phyloP scores from a whole-genome alignment of 2,888 invertebrate species.

The Aspidiotus rigidus region DNA sequence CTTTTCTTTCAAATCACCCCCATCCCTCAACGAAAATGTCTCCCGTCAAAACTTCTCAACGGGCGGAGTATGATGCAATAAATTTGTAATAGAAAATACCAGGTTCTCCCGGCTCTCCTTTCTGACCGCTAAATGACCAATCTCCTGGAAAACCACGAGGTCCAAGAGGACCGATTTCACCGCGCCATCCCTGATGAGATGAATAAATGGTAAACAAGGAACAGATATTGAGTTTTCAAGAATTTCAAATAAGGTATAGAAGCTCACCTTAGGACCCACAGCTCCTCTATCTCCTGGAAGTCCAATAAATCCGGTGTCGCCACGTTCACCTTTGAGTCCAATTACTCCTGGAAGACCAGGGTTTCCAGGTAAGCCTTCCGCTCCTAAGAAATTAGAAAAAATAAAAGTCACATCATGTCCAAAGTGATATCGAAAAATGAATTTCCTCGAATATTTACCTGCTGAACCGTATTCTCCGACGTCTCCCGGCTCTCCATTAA shows the following conservation, averaged over 20 bases:
- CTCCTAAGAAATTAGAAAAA: slow-evolving; percentile 9
- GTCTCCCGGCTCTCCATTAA: slow-evolving; percentile 35
- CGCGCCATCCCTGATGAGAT: slow-evolving; percentile 31
- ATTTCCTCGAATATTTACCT: not conserved
- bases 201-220: not conserved
- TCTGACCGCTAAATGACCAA: slow-evolving; percentile 52
- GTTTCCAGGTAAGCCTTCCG: slow-evolving; percentile 26
- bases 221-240: not conserved
- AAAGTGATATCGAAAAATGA: not conserved
- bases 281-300: slow-evolving; percentile 36
- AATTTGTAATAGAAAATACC: slow-evolving; percentile 41
- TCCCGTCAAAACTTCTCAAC: too few species aligned
- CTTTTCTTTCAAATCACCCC: too few species aligned
- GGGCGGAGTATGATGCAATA: not conserved
- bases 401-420: not conserved
- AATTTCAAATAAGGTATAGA: not conserved
- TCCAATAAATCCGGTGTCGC: slow-evolving; percentile 38
- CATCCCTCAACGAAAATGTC: too few species aligned
- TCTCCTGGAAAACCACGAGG: slow-evolving; percentile 47
- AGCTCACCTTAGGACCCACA: slow-evolving; percentile 31
- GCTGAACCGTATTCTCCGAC: slow-evolving; percentile 36
- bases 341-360: slow-evolving; percentile 37
- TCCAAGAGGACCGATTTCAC: slow-evolving; percentile 34
- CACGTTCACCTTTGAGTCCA: slow-evolving; percentile 38
- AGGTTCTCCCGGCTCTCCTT: slow-evolving; percentile 52